Percentiles rank a stretch among this genome's conserved stretches.
phyloP scores from a whole-genome alignment of 2,888 invertebrate species.

The Hesperia comma region DNA sequence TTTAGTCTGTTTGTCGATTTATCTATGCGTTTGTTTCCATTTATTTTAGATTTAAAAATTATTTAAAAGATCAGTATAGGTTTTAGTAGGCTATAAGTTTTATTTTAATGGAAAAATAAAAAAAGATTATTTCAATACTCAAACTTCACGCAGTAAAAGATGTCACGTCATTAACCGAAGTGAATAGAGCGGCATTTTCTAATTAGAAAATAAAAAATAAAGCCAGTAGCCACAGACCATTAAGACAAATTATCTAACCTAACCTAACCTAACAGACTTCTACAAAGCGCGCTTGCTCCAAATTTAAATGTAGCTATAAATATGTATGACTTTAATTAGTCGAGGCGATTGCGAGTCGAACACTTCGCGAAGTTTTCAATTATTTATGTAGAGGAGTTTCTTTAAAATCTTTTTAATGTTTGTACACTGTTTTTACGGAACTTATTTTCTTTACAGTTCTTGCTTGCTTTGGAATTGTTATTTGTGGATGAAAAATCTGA shows the following conservation, averaged over 20 bases:
- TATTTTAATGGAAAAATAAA: too few species aligned
- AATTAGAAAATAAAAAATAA: not conserved
- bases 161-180: too few species aligned
- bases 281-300: constrained; percentile 22
- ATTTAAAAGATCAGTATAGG: too few species aligned
- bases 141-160: too few species aligned
- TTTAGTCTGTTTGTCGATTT: too few species aligned
- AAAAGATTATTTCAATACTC: too few species aligned
- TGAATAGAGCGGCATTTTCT: too few species aligned
- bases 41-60: too few species aligned
- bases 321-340: constrained; percentile 43
- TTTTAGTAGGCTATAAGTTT: too few species aligned
- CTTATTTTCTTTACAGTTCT: constrained; percentile 7
- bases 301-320: constrained; percentile 37
- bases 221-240: not conserved
- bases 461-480: not conserved
- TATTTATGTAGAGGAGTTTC: constrained; percentile 35
- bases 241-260: constrained; percentile 20
- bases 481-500: not conserved
- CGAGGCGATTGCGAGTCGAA: constrained; percentile 39
- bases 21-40: too few species aligned
- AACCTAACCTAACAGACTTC: constrained; percentile 33
- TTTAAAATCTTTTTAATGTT: constrained; percentile 32
- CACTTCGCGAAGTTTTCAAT: constrained; percentile 41
- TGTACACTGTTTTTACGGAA: constrained; percentile 19